These are phyloP conservation scores for Corbicula japonica DNA, from an alignment of 2,888 invertebrate species.

Conservation along the genomic window DNA sequence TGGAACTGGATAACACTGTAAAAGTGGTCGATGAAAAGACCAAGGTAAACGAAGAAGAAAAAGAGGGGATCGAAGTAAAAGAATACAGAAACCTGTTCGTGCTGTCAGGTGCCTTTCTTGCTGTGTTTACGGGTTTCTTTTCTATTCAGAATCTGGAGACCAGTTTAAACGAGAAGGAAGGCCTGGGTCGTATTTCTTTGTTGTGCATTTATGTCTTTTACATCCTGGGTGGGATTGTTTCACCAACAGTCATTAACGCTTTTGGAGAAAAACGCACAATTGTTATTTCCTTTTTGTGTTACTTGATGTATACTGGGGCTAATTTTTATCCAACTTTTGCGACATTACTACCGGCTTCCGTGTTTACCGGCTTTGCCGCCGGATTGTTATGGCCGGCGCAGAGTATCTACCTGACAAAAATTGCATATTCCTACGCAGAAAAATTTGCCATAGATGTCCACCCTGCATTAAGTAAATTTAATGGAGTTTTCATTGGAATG, in stretches of 20 bases:
- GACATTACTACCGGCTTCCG: conserved; percentile 79
- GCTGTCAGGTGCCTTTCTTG: conserved; percentile 77
- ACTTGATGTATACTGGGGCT: conserved; percentile 77
- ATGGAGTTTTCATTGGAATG: conserved; percentile 82
- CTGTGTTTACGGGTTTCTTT: conserved; percentile 79
- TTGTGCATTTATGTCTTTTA: conserved; percentile 77
- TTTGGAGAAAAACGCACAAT: conserved; percentile 79
- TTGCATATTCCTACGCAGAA: conserved; percentile 78
- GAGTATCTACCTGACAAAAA: conserved; percentile 81
- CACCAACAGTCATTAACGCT: conserved; percentile 76
- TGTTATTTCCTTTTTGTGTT: conserved; percentile 72
- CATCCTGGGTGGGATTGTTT: conserved; percentile 79
- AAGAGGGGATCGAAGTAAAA: too few relatives aligned
- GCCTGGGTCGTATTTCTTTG: conserved; percentile 77
- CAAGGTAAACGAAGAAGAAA: too few relatives aligned
- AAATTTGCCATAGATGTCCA: conserved; percentile 69
- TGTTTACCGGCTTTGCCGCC: conserved; percentile 79
- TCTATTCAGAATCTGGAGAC: conserved; percentile 83
- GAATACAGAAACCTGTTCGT: conserved; percentile 52
- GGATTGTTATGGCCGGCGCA: conserved; percentile 84
- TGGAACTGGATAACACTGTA: too few relatives aligned
- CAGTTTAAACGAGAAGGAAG: conserved; percentile 77
- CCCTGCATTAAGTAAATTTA: conserved; percentile 78
- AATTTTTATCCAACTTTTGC: conserved; percentile 80
- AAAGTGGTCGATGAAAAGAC: too few relatives aligned